Percentiles rank a stretch among this genome's conserved stretches.
Evolutionary conservation across 2,113 vertebrate genomes (phyloP).

Genomic region (Pseudopipra pipra): DNA sequence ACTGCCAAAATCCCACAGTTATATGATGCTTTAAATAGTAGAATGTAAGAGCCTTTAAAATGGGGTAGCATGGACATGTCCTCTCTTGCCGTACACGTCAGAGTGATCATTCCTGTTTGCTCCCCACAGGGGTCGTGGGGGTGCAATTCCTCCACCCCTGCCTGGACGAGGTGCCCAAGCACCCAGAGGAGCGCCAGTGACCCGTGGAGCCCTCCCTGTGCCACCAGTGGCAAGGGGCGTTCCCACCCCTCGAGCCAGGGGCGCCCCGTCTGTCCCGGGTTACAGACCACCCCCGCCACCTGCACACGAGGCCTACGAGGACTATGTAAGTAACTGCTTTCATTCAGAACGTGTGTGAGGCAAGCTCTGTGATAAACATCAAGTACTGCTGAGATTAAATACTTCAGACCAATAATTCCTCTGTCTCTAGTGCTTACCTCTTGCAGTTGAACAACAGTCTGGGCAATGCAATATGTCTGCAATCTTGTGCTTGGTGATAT

Average conservation of each 20-base stretch:
- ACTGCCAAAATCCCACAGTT: not conserved
- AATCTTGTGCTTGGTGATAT: not conserved
- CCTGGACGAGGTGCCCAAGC: conserved; percentile 86
- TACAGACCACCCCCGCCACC: conserved; percentile 85
- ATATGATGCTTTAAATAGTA: rapidly evolving
- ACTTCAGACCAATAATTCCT: not conserved
- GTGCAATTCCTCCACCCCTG: conserved; percentile 73
- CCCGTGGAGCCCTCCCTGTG: conserved; percentile 81
- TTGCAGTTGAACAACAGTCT: not conserved
- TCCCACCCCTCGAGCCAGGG: conserved; percentile 80
- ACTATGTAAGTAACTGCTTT: conserved; percentile 86
- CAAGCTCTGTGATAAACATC: not conserved
- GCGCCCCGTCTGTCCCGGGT: conserved; percentile 75
- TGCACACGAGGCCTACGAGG: conserved; percentile 88
- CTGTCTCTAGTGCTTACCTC: not conserved
- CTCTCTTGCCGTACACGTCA: rapidly evolving
- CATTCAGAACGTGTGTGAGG: rapidly evolving
- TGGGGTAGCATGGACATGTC: rapidly evolving
- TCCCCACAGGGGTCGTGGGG: conserved; percentile 84
- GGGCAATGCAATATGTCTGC: not conserved
- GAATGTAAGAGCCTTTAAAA: not conserved
- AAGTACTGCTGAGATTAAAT: not conserved
- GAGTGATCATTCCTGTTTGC: not conserved
- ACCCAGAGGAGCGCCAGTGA: conserved; percentile 80
- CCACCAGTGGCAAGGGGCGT: conserved; percentile 81